Evolutionary conservation across 2,888 invertebrate genomes (phyloP).

Genomic region (Pheosia tremula): DNA sequence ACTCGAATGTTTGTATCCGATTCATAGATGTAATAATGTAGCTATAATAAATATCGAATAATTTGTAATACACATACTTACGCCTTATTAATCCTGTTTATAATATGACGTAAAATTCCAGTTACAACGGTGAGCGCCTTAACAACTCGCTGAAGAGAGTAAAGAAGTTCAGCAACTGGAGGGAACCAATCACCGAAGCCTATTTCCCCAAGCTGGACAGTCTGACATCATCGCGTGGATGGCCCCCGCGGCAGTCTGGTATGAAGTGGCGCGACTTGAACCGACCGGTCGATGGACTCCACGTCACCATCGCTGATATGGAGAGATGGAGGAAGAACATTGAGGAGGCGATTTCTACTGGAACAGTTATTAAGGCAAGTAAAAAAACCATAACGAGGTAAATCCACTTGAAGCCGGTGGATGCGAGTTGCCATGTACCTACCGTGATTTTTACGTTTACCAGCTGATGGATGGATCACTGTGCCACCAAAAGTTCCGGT

Average conservation of each 20-base stretch:
- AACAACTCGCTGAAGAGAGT: constrained; percentile 88
- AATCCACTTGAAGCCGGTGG: too few relatives aligned
- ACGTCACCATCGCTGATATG: constrained; percentile 86
- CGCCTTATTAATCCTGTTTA: too few relatives aligned
- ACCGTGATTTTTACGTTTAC: too few relatives aligned
- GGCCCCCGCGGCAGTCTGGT: constrained; percentile 88
- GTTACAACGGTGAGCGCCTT: constrained; percentile 91
- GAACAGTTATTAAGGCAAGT: constrained; percentile 84
- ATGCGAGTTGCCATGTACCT: too few relatives aligned
- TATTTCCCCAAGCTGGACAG: constrained; percentile 94
- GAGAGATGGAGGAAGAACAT: constrained; percentile 91
- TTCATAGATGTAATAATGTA: too few relatives aligned
- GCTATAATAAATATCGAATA: too few relatives aligned
- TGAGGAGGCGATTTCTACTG: constrained; percentile 89
- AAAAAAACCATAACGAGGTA: too few relatives aligned
- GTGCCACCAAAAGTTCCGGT: too few relatives aligned
- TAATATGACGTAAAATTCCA: constrained; percentile 31
- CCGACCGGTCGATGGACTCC: constrained; percentile 86
- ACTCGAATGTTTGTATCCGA: too few relatives aligned
- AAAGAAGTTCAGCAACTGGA: constrained; percentile 86
- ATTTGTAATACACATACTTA: too few relatives aligned
- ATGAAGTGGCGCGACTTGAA: constrained; percentile 86
- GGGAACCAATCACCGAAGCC: constrained; percentile 89
- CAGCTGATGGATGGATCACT: too few relatives aligned
- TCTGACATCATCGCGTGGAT: constrained; percentile 87